Evolutionary conservation across 1,140 invertebrate species (phyloP), one percentile per base, ranked within the genome.

Genomic region (Lordiphosa stackelbergi): DNA sequence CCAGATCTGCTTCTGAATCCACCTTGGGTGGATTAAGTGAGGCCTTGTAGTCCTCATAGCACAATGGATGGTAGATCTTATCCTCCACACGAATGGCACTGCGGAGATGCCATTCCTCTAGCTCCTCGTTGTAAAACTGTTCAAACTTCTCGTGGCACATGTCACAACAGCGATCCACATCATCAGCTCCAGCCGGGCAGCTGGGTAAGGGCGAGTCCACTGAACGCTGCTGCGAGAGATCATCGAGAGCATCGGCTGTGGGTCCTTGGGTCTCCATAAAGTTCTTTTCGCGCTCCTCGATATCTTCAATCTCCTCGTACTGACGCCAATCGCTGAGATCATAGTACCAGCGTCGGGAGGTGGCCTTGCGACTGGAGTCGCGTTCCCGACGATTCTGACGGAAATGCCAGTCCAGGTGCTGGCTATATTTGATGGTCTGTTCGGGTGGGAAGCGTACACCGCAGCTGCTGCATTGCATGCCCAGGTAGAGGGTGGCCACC

Each of bases 371-470:
- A 0, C 93, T 92, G 1, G 94, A 94, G 73, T 96, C 95, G 56
- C 95, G 93, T 73, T 96, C 96, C 40, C 93, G 90, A 7, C 96
- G 89, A 88, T 99, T 99, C 87, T 96, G 95, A 7, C 97, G 89
- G 88, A 98, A 98, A 89, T 99, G 97, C 97, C 97, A 98, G 88
- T 99, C 97, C 24, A 98, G 90, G 89, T 98, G 97, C 85, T 96
- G 94, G 62, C 95, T 95, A 85, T 98, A 95, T 51, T 93, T 92
- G 24, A 95, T 94, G 1, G 95, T 96, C 73, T 95, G 93, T 85
- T 96, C 94, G 0, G 95, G 92, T 8, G 94, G 93, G 87, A 98
- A 98, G 37, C 97, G 90, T 22, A 95, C 92, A 11, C 97, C 97
- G 89, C 97, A 99, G 16, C 96, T 96, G 53, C 95, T 94, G 88